Conservation (phyloP, 1,140 invertebrate species). For the Grapholita molesta region DNA sequence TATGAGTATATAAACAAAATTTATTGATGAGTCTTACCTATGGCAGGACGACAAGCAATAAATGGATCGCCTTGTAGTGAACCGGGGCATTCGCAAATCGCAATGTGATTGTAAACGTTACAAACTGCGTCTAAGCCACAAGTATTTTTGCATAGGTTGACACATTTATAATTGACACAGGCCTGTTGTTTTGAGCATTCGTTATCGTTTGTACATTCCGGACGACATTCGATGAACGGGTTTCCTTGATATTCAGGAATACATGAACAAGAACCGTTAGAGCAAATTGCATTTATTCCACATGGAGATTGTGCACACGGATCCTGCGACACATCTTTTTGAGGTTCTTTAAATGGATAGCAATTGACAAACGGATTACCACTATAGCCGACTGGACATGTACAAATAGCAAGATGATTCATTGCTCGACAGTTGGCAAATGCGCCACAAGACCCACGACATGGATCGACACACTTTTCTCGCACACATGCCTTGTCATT, state of each 20-base stretch:
- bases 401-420: conserved; percentile 82
- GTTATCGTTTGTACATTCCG: conserved; percentile 83
- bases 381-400: conserved; percentile 79
- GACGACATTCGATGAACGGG: conserved; percentile 82
- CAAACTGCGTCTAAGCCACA: conserved; percentile 82
- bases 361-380: conserved; percentile 84
- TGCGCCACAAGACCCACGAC: conserved; percentile 83
- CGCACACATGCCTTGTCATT: conserved; percentile 82
- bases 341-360: conserved; percentile 50
- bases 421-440: conserved; percentile 80
- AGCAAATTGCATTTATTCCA: conserved; percentile 86
- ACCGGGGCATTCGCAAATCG: conserved; percentile 81
- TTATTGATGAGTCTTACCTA: conserved; percentile 58
- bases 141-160: conserved; percentile 87
- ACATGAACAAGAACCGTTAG: conserved; percentile 83
- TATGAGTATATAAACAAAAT: conserved; percentile 20
- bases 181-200: conserved; percentile 89
- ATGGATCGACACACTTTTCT: conserved; percentile 84
- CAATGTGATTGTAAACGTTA: conserved; percentile 81
- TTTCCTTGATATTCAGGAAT: conserved; percentile 79
- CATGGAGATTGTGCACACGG: conserved; percentile 86
- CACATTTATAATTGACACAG: conserved; percentile 91
- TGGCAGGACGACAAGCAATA: conserved; percentile 74
- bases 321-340: conserved; percentile 44
- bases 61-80: conserved; percentile 84